phyloP scores from a whole-genome alignment of 2,888 invertebrate species.

The Auanema sp. region DNA sequence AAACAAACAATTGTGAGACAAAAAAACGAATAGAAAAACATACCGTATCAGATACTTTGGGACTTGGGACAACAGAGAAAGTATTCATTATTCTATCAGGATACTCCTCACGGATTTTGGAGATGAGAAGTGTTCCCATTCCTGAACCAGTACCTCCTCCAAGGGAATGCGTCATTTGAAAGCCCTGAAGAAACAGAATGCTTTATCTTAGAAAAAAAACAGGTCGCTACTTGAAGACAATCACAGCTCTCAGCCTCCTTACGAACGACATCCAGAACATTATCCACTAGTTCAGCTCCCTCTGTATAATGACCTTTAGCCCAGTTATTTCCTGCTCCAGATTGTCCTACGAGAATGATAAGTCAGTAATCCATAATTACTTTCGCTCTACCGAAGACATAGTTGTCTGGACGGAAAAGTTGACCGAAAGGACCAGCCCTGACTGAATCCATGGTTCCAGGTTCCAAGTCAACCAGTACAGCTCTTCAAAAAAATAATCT shows the following conservation, averaged over 20 bases:
- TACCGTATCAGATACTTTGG: constrained; percentile 68
- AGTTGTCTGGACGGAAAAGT: constrained; percentile 83
- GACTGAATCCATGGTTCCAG: constrained; percentile 95
- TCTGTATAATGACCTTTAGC: constrained; percentile 93
- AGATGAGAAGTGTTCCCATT: constrained; percentile 86
- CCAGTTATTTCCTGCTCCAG: constrained; percentile 77
- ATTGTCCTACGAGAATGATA: constrained; percentile 13
- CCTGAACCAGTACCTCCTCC: constrained; percentile 86
- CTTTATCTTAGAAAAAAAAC: neutral
- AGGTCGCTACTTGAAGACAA: constrained; percentile 39
- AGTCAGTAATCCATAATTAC: neutral
- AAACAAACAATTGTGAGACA: neutral
- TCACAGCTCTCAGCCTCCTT: constrained; percentile 68
- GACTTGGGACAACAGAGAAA: constrained; percentile 86
- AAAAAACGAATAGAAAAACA: neutral
- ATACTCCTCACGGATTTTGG: constrained; percentile 94
- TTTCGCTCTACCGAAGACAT: constrained; percentile 80
- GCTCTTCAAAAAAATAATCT: constrained; percentile 70
- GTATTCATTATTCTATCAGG: constrained; percentile 98
- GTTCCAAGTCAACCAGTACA: constrained; percentile 89
- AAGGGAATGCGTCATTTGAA: constrained; percentile 83
- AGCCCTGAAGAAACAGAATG: constrained; percentile 62
- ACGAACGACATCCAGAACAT: constrained; percentile 73
- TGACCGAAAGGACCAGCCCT: constrained; percentile 89
- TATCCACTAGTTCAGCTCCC: constrained; percentile 72